Base-by-base conservation (phyloP, 2,888 invertebrate genomes). In the Dasypolia templi region DNA sequence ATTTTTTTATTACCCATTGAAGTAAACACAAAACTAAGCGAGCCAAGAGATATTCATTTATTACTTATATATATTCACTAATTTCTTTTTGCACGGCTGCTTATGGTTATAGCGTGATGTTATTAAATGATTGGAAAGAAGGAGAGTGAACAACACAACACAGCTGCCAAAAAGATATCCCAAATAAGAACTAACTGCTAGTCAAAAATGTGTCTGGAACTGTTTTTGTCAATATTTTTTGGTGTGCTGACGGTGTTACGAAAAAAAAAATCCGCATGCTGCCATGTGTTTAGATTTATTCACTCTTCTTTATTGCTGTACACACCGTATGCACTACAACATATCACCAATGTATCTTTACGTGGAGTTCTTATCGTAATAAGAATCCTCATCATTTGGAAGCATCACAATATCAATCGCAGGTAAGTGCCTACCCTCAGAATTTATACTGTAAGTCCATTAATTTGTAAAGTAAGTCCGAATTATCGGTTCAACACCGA, bases 361-460 rank as follows among this genome's bases (percentile, higher is more conserved):
- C 32, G 11, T 32, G 2, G 11, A 61, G 1, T 4, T 61, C 12
- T 22, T 5, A 35, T n/a, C 12, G 6, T 39, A 17, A 39, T 19
- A 19, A 19, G 11, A 1, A 19, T 61, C 4, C 29, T 1, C n/a
- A 26, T 12, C 6, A 39, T 17, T 26, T 19, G 44, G 3, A 46
- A 46, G 3, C n/a, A 32, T 22, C 19, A 17, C 32, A 74, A 42
- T 12, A 9, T 9, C 5, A 19, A 35, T 49, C 14, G 3, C 5
- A 61, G 49, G 49, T 72, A 51, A 75, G 72, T 61, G 49, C 12
- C 11, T 56, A 39, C 29, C 4, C 26, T 32, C 1, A 55, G 4
- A 55, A 56, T 0, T 19, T 19, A 19, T n/a, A 32, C n/a, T 49
- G 26, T 35, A 59, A n/a, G n/a, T n/a, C n/a, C n/a, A n/a, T n/a